Conservation (phyloP, 2,888 invertebrate species). For the Caenorhabditis doughertyi region DNA sequence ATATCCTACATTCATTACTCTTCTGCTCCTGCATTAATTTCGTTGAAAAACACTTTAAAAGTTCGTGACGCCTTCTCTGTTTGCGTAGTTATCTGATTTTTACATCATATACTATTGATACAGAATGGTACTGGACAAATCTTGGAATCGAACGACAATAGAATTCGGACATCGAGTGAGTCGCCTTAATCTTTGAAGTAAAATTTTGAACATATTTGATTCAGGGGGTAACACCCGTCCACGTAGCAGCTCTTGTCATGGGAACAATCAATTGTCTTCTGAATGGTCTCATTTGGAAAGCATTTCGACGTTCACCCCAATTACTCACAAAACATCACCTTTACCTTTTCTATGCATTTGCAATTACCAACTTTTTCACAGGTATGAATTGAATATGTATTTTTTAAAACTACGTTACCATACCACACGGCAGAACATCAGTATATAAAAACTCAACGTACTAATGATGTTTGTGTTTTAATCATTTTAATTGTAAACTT, state of each 20-base stretch:
- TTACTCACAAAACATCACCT: slow-evolving; percentile 71
- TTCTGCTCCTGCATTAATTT: slow-evolving; percentile 24
- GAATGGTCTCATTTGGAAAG: slow-evolving; percentile 71
- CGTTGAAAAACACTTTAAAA: not conserved
- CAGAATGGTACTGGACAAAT: slow-evolving; percentile 70
- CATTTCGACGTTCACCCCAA: slow-evolving; percentile 64
- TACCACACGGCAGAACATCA: no score
- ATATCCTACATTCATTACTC: slow-evolving; percentile 4
- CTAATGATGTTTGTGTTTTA: no score
- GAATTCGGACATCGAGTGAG: slow-evolving; percentile 65
- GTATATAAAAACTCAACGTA: no score
- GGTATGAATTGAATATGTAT: no score
- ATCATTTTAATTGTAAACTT: no score
- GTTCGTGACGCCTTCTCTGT: slow-evolving; percentile 7
- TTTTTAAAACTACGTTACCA: no score
- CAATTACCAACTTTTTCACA: slow-evolving; percentile 72
- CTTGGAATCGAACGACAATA: slow-evolving; percentile 66
- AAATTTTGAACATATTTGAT: not conserved
- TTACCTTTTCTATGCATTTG: slow-evolving; percentile 71
- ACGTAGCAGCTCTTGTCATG: slow-evolving; percentile 64
- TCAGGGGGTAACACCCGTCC: slow-evolving; percentile 62
- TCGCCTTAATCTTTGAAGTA: not conserved
- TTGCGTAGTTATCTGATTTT: not conserved
- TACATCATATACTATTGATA: slow-evolving; percentile 3
- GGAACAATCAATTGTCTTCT: slow-evolving; percentile 69